Evolutionary conservation across 2,113 vertebrate species (phyloP), one percentile per base, ranked within the genome.

Genomic region (Archocentrus centrarchus): DNA sequence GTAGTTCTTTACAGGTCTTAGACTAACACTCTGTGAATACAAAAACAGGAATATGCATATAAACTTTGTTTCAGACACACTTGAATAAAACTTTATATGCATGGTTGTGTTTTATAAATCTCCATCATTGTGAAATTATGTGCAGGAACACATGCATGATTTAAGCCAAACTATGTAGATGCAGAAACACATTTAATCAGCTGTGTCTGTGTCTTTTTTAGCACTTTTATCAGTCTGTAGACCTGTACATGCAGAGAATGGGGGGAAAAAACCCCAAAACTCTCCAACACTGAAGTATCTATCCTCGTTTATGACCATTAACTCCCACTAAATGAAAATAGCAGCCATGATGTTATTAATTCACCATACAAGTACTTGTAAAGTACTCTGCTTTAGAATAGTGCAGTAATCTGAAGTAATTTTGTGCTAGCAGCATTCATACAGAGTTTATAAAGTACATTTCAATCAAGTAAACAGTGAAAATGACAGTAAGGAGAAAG

Each of bases 51-150:
- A 73, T 75, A 24, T 32, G 13, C 47, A 35, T 73, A 55, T n/a
- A 7, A 35, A 39, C 35, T 55, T 53, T 22, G 44, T 11, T n/a
- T 55, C 27, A 62, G 11, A 20, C 4, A n/a, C 13, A 24, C 47
- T 58, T 82, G 53, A 55, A 53, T 62, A 41, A 66, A 57, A 37
- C 55, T 30, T 35, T 35, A 50, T 80, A 86, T 86, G 80, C 70
- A 73, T 13, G 39, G 10, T 10, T 10, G 60, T 2, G 44, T 85
- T 81, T 53, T n/a, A 15, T 2, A 44, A 63, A 37, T 62, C 41
- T 39, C 11, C 8, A 1, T 79, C 47, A 60, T 79, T 86, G 64
- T 6, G 59, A 78, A 80, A 44, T 55, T n/a, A 41, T 44, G 53
- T 75, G 84, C 80, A 2, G 61, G 50, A 22, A 27, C 66, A 70